Evolutionary conservation across 2,888 invertebrate genomes (phyloP).

Genomic region (Hypsopygia costalis): DNA sequence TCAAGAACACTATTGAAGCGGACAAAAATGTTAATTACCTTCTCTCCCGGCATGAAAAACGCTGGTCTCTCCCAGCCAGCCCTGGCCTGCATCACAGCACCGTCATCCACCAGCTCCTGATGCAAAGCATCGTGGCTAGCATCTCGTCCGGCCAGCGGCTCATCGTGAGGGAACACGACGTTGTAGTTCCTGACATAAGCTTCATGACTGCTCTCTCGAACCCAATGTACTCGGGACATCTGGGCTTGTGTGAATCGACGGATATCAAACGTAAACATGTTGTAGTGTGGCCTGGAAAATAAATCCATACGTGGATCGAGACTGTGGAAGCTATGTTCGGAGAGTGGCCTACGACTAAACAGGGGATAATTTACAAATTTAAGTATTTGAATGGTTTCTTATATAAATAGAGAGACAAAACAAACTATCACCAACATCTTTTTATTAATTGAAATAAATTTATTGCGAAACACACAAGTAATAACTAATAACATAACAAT

Average conservation of each 20-base stretch:
- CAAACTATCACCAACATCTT: no score
- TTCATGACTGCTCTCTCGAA: conserved; percentile 91
- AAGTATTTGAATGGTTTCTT: no score
- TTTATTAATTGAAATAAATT: no score
- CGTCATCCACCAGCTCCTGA: conserved; percentile 84
- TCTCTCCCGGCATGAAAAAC: conserved; percentile 83
- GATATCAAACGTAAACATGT: conserved; percentile 93
- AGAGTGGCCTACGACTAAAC: no score
- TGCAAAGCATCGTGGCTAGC: conserved; percentile 68
- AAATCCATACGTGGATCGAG: no score
- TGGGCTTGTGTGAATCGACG: conserved; percentile 89
- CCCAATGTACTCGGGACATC: conserved; percentile 86
- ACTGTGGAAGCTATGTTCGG: no score
- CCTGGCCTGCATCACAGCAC: conserved; percentile 93
- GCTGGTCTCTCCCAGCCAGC: conserved; percentile 95
- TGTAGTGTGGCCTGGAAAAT: conserved; percentile 84
- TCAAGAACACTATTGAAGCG: no score
- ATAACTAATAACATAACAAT: no score
- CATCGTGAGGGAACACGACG: conserved; percentile 89
- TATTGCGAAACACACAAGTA: no score
- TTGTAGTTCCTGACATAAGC: conserved; percentile 93
- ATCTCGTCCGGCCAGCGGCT: conserved; percentile 89
- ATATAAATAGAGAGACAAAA: no score
- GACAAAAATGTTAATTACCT: no score
- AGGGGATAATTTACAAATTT: no score